Percentiles rank a stretch among this genome's conserved stretches.
Evolutionary conservation across 1,140 invertebrate genomes (phyloP).

Genomic region (Zeugodacus cucurbitae): DNA sequence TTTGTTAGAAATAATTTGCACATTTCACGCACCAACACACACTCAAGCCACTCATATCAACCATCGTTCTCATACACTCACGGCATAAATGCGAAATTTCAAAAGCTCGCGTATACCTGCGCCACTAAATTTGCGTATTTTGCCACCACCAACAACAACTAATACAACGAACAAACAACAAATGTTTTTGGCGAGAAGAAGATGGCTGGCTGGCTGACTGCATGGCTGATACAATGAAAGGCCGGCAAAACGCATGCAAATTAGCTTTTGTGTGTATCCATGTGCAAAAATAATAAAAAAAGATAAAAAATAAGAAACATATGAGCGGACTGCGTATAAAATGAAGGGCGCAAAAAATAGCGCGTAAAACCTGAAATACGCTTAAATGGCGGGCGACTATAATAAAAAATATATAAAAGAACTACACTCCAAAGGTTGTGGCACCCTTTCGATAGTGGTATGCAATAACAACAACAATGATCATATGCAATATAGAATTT

Average conservation of each 20-base stretch:
- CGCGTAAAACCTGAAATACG: slow-evolving; percentile 15
- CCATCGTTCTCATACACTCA: background rate
- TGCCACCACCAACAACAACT: background rate
- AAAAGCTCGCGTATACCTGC: background rate
- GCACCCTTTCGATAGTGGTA: background rate
- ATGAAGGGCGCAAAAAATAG: slow-evolving; percentile 28
- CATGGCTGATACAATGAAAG: background rate
- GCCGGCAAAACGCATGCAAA: slow-evolving; percentile 28
- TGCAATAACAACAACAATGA: background rate
- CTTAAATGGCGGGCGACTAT: background rate
- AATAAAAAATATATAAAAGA: background rate
- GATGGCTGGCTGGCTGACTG: slow-evolving; percentile 16
- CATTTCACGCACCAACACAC: background rate
- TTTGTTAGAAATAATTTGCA: background rate
- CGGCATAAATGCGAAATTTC: background rate
- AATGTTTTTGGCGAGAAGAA: background rate
- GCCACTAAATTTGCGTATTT: background rate
- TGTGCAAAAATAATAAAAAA: background rate
- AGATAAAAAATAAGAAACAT: background rate
- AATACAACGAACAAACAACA: background rate
- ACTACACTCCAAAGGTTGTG: background rate
- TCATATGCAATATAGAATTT: background rate
- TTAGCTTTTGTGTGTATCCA: slow-evolving; percentile 2
- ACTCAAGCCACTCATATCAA: background rate
- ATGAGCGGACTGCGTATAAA: background rate